These are phyloP conservation scores for Actinernus sp. DNA, from an alignment of 92 coral and sea anemone genomes.

Conservation along the genomic window DNA sequence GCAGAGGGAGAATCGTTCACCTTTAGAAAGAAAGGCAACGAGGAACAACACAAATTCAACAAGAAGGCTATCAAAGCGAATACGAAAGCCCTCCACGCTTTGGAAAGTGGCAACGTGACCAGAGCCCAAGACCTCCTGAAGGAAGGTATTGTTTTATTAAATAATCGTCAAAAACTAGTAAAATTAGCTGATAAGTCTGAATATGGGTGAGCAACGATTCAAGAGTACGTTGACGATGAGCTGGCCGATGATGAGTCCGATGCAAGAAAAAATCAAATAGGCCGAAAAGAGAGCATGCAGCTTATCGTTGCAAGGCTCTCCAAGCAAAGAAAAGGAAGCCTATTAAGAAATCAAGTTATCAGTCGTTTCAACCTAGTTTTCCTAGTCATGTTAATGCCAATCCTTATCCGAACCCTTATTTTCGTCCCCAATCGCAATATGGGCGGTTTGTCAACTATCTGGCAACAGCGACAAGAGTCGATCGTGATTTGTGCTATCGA, in stretches of 20 bases:
- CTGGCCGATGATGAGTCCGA: conserved; percentile 49
- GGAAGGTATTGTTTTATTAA: conserved; percentile 31
- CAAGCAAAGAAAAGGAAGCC: too few species aligned
- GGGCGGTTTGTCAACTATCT: too few species aligned
- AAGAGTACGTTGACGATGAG: too few species aligned
- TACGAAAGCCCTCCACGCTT: conserved; percentile 15
- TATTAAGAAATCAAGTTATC: too few species aligned
- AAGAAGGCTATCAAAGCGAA: conserved; percentile 21
- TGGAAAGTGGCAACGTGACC: conserved; percentile 20
- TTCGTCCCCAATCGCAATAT: conserved; percentile 31
- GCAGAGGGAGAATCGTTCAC: conserved; percentile 16
- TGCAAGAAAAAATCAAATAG: conserved; percentile 24
- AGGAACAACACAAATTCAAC: conserved; percentile 44
- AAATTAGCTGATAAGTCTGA: conserved; percentile 33
- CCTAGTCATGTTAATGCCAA: neutral
- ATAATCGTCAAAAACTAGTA: conserved; percentile 12
- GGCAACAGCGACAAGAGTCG: too few species aligned
- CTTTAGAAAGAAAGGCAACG: conserved; percentile 45
- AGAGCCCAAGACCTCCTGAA: conserved; percentile 16
- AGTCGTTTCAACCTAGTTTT: too few species aligned
- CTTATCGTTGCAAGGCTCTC: too few species aligned
- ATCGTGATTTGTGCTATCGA: conserved; percentile 2
- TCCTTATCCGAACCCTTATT: conserved; percentile 10
- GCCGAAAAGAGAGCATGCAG: neutral
- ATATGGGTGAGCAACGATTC: too few species aligned